phyloP scores from a whole-genome alignment of 1,140 invertebrate species.

The Maconellicoccus hirsutus region DNA sequence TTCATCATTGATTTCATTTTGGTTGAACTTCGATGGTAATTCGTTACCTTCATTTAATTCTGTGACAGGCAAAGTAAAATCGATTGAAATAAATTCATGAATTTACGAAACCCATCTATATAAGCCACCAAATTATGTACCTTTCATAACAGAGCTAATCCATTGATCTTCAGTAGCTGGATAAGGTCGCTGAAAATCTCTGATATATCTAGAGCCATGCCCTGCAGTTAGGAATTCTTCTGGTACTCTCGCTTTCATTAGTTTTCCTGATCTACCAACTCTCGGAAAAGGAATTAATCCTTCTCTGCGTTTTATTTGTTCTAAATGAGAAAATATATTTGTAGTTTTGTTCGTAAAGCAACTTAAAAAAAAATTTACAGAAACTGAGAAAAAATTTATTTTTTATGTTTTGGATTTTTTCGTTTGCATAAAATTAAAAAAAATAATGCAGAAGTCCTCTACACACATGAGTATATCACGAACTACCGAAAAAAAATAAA shows the following conservation, averaged over 20 bases:
- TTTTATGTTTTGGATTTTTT: neutral
- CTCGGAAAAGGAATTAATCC: conserved; percentile 25
- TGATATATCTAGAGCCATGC: neutral
- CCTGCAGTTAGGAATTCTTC: neutral
- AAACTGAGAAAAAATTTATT: no score
- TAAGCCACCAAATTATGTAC: neutral
- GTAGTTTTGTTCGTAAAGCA: no score
- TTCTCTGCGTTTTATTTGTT: conserved; percentile 23
- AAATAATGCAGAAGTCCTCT: no score
- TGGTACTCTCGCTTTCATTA: neutral
- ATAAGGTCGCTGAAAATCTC: neutral
- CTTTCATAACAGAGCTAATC: neutral
- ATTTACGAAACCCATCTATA: no score
- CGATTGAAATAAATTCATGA: no score
- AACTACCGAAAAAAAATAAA: no score
- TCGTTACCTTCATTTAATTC: neutral
- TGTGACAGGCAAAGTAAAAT: no score
- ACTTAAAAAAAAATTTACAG: no score
- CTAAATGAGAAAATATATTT: no score
- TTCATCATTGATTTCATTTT: neutral
- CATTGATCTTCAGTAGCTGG: neutral
- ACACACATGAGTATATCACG: no score
- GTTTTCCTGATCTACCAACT: conserved; percentile 16
- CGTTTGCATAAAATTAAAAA: no score
- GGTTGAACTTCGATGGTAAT: neutral